phyloP scores from a whole-genome alignment of 2,888 invertebrate species.

The Pterostichus niger region DNA sequence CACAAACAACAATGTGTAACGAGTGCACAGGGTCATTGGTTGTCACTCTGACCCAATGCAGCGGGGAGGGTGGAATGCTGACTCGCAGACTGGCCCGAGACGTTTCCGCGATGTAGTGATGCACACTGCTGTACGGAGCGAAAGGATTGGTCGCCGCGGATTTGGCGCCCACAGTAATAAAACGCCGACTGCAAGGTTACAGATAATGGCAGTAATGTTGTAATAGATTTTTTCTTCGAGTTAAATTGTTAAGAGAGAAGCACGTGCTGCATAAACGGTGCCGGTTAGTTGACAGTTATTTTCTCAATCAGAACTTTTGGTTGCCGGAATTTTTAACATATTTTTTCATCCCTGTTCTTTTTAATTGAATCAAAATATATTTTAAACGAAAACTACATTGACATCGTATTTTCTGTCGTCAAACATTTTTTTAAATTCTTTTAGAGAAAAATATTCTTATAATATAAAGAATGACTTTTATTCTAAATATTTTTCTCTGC shows the following conservation, averaged over 20 bases:
- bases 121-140: neutral
- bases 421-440: too few species aligned
- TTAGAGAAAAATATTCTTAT: too few species aligned
- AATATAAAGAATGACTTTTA: too few species aligned
- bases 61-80: neutral
- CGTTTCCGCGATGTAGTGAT: neutral
- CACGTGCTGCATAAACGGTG: conserved; percentile 13
- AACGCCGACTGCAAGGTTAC: conserved; percentile 6
- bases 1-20: conserved; percentile 23
- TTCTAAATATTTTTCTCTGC: too few species aligned
- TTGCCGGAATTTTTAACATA: too few species aligned
- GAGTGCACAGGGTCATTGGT: conserved; percentile 60
- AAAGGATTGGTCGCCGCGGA: neutral
- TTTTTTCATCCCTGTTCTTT: too few species aligned
- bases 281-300: neutral
- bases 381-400: too few species aligned
- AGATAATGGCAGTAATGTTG: conserved; percentile 7
- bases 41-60: conserved; percentile 35
- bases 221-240: neutral
- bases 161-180: conserved; percentile 20
- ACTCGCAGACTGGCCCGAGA: conserved; percentile 2
- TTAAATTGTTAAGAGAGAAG: neutral
- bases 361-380: too few species aligned
- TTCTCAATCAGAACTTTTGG: neutral
- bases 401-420: too few species aligned